phyloP scores from a whole-genome alignment of 2,888 invertebrate species.

The Helleia helle region DNA sequence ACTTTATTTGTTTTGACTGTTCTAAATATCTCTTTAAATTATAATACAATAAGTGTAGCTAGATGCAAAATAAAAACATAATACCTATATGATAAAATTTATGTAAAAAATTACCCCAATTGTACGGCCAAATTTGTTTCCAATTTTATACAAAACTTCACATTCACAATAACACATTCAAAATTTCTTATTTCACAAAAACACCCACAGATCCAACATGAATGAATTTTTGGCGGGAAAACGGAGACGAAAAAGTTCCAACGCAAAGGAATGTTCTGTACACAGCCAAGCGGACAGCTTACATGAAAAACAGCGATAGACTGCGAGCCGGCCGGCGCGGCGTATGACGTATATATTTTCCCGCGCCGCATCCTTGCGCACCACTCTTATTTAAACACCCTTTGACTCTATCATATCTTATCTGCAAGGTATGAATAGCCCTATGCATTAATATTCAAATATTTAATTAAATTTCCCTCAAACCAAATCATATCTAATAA shows the following conservation, averaged over 20 bases:
- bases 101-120: neutral
- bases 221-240: constrained; percentile 50
- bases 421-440: constrained; percentile 30
- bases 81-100: no score
- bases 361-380: constrained; percentile 62
- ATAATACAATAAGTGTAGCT: no score
- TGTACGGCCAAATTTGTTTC: neutral
- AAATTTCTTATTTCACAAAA: neutral
- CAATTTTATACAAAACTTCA: neutral
- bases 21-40: no score
- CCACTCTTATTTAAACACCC: constrained; percentile 42
- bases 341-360: constrained; percentile 31
- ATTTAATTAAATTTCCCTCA: no score
- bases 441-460: constrained; percentile 16
- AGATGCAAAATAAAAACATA: no score
- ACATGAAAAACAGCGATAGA: constrained; percentile 36
- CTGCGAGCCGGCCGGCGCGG: constrained; percentile 54
- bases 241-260: constrained; percentile 58
- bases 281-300: constrained; percentile 34
- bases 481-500: no score
- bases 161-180: neutral
- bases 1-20: no score
- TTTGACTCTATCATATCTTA: constrained; percentile 26
- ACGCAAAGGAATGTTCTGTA: constrained; percentile 15
- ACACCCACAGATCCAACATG: constrained; percentile 23